Base-by-base conservation (phyloP, 2,113 vertebrate genomes). In the Ceratotherium simum region DNA sequence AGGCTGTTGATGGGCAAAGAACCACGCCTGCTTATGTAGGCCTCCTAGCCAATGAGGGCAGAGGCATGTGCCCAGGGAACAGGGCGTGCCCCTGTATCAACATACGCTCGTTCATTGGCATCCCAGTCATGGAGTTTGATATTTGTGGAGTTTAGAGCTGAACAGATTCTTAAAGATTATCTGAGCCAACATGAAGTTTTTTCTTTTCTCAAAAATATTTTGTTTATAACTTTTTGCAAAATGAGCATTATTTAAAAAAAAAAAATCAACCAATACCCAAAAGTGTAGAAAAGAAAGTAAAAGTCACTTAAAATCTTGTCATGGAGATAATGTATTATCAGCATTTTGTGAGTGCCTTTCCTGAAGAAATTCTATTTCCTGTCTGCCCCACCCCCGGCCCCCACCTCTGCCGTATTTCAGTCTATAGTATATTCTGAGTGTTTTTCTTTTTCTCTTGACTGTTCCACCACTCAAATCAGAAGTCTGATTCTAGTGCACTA, bases 11-110 rank as follows among this genome's bases (percentile, higher is more conserved):
- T 4, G 51, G 65, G 3, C 7, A 20, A 3, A 1, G 54, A 58
- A 3, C 29, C 12, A 0, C 14, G 0, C 16, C 29, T 3, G 25
- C 67, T 8, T 1, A 0, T 8, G 0, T 0, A 8, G 8, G 10
- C 25, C 23, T n/a, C 39, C 65, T 12, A 0, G 16, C 78, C 3
- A 0, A 8, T 1, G 0, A 29, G 27, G 48, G 42, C 14, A 0
- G 56, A 33, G 81, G 4, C 4, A 0, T 10, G 4, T 25, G 48
- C 39, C 8, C 0, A 0, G 29, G 36, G 29, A 17, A 1, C 29
- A 1, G 31, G 31, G 36, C 2, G 5, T 8, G 21, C 3, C n/a
- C 33, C 23, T 14, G 27, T 2, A 29, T 25, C 48, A 4, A 21
- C 1, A 0, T 12, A 13, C 4, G 5, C 29, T 80, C 3, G 0